Conservation (phyloP, 2,113 vertebrate genomes). For the Elachura formosa region DNA sequence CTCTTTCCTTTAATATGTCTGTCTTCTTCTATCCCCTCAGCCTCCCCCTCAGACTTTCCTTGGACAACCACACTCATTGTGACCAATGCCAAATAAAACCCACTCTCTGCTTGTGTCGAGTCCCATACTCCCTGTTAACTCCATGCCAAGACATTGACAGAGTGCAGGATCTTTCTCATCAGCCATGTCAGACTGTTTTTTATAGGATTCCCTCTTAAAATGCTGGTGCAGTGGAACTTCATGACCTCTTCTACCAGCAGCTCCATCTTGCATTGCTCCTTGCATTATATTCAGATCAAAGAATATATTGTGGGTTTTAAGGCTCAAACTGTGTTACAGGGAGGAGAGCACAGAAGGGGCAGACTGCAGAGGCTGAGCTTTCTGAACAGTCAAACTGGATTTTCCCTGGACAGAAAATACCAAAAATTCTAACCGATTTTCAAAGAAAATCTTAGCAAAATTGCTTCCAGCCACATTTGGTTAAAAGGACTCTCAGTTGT, state of each 20-base stretch:
- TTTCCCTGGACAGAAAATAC: not conserved
- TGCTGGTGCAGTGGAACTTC: constrained; percentile 5
- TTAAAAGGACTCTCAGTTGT: not conserved
- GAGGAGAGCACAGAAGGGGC: not conserved
- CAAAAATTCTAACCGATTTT: not conserved
- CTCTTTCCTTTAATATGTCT: constrained; percentile 27
- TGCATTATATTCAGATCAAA: constrained; percentile 9
- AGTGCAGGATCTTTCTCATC: constrained; percentile 12
- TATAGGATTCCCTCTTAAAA: constrained; percentile 18
- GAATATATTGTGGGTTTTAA: not conserved
- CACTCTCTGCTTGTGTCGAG: constrained; percentile 21
- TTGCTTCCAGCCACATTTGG: not conserved
- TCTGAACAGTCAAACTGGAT: not conserved
- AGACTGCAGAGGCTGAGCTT: not conserved
- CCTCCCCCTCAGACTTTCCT: constrained; percentile 40
- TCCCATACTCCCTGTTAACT: not conserved
- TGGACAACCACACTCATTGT: constrained; percentile 64
- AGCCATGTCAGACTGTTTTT: not conserved
- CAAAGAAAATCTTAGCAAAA: not conserved
- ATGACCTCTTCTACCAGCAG: not conserved
- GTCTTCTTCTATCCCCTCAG: constrained; percentile 1
- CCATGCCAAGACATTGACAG: constrained; percentile 42
- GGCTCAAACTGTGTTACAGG: not conserved
- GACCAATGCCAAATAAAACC: constrained; percentile 52
- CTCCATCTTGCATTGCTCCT: not conserved